Evolutionary conservation across 2,888 invertebrate species (phyloP).

Genomic region (Lasioglossum leucozonium): DNA sequence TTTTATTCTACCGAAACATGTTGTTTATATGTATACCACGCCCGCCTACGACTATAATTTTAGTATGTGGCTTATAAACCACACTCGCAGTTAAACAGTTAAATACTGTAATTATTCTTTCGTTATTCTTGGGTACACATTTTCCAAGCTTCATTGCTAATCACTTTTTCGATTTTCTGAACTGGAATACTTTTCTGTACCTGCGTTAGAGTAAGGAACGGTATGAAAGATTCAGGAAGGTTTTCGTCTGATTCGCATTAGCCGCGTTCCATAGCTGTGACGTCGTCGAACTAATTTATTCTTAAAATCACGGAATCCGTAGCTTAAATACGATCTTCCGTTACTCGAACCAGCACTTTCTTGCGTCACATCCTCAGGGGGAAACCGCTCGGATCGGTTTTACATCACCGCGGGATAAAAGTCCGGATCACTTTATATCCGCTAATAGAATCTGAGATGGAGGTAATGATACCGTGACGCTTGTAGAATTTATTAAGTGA

Average conservation of each 20-base stretch:
- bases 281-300: neutral
- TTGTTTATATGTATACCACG: no score
- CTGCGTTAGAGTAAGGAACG: no score
- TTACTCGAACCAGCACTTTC: neutral
- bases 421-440: neutral
- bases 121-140: neutral
- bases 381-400: neutral
- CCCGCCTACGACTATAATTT: no score
- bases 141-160: neutral
- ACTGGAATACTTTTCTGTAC: neutral
- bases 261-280: neutral
- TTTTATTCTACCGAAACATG: no score
- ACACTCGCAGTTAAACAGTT: no score
- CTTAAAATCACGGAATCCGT: neutral
- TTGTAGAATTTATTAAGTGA: slow-evolving; percentile 40
- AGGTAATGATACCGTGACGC: slow-evolving; percentile 4
- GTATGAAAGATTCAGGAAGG: neutral
- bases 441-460: neutral
- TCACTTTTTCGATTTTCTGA: neutral
- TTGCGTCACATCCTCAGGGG: neutral
- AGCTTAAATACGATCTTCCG: neutral
- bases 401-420: slow-evolving; percentile 9
- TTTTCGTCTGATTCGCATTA: neutral
- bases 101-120: no score
- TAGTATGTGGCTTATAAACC: no score